Base-by-base conservation (phyloP, 2,113 vertebrate species). In the Bungarus multicinctus region DNA sequence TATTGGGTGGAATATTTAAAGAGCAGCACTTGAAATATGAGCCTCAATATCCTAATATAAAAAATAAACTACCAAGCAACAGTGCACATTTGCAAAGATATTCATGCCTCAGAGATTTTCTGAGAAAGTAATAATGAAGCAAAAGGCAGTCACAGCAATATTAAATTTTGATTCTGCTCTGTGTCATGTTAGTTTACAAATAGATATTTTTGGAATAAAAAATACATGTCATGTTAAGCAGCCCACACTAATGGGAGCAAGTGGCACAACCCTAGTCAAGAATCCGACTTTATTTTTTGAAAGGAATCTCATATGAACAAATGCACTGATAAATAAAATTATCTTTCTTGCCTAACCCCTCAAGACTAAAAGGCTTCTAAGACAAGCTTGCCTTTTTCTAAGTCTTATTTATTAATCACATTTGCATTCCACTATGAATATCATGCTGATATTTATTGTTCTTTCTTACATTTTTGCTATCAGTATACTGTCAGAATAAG, bases 231-330 rank as follows among this genome's bases (percentile, higher is more conserved):
- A 55, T 43, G 50, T 93, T 96, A 93, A 93, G 91, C 2, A 94
- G 74, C 90, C 94, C 69, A 74, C 86, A 94, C 12, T 93, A 91
- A 95, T 88, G 93, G 93, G 93, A 96, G 30, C 86, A 95, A 95
- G 89, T 85, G 87, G 90, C 93, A 58, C 43, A 91, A 60, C 86
- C 91, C 39, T 0, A 0, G 52, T 90, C 74, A 47, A 52, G 94
- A 92, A 90, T 93, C 89, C 91, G 92, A 93, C 92, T 96, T 97
- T 94, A 94, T 94, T 95, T 94, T 96, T 95, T 94, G 94, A 50
- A 94, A 93, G 94, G 92, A 95, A 92, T 94, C 92, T 95, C 92
- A 50, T 87, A 94, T 89, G 89, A 90, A 95, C 53, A 85, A 94
- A 54, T 0, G 0, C 69, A 90, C n/a, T 30, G 55, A 95, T 95